Evolutionary conservation across 2,888 invertebrate genomes (phyloP).

Genomic region (Rosalia funebris): DNA sequence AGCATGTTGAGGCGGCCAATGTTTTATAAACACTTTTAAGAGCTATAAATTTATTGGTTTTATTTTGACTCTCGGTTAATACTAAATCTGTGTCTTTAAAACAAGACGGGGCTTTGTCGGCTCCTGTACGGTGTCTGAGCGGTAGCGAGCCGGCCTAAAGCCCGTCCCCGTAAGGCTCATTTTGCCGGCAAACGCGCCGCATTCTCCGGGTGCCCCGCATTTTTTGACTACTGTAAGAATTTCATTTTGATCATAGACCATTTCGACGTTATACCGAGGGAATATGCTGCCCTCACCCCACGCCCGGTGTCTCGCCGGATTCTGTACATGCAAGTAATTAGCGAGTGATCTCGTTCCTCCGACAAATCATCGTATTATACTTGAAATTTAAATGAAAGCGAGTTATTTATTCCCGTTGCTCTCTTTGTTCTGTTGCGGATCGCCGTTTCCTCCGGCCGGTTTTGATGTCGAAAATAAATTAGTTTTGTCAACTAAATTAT

Average conservation of each 20-base stretch:
- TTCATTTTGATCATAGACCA: conserved; percentile 56
- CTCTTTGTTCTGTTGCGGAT: conserved; percentile 5
- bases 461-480: conserved; percentile 6
- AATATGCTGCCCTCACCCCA: conserved; percentile 11
- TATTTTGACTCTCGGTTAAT: conserved; percentile 61
- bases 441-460: not conserved
- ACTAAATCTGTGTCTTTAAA: conserved; percentile 63
- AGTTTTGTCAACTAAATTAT: conserved; percentile 8
- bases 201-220: conserved; percentile 57
- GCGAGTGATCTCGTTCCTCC: conserved; percentile 16
- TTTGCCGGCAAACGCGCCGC: conserved; percentile 47
- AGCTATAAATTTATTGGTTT: conserved; percentile 63
- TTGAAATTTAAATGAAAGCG: conserved; percentile 15
- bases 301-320: conserved; percentile 15
- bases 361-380: conserved; percentile 22
- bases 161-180: conserved; percentile 47
- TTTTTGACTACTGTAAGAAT: conserved; percentile 65
- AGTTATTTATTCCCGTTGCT: conserved; percentile 15
- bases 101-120: conserved; percentile 61
- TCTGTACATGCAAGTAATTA: conserved; percentile 33
- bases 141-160: conserved; percentile 38
- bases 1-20: conserved; percentile 57
- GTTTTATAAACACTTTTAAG: conserved; percentile 63
- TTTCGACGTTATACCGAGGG: conserved; percentile 42
- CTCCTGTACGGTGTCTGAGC: conserved; percentile 48